A percentile compares a stretch with the other conserved stretches of the same genome.
These are phyloP conservation scores for Proisotoma minuta DNA, from an alignment of 2,888 invertebrate genomes.

Conservation along the genomic window DNA sequence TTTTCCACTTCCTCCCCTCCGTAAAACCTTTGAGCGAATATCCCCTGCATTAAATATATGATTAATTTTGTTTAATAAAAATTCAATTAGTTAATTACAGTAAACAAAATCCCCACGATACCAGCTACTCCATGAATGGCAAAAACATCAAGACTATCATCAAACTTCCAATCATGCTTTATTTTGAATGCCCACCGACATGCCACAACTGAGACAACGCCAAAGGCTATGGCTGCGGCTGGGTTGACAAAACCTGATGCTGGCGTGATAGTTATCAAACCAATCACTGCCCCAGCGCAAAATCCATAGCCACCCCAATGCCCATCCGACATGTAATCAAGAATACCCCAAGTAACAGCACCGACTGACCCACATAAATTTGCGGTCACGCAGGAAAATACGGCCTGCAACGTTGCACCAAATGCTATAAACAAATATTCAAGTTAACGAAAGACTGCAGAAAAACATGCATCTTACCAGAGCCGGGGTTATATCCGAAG, in stretches of 20 bases:
- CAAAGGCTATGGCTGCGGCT: conserved; percentile 33
- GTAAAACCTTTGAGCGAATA: neutral
- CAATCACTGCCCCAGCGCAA: conserved; percentile 39
- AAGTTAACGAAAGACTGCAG: neutral
- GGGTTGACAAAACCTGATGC: conserved; percentile 39
- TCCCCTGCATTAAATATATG: neutral
- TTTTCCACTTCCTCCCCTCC: neutral
- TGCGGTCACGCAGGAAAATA: conserved; percentile 9
- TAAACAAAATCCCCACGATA: conserved; percentile 26
- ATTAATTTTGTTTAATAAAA: neutral
- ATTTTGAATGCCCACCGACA: conserved; percentile 19
- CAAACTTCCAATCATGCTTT: neutral
- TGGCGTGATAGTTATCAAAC: conserved; percentile 32
- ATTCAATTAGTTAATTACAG: conserved; percentile 7
- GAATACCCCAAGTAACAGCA: conserved; percentile 18
- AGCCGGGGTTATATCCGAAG: conserved; percentile 25
- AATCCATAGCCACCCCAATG: conserved; percentile 40
- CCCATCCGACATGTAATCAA: conserved; percentile 31
- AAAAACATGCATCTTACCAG: conserved; percentile 4
- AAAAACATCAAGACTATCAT: conserved; percentile 28
- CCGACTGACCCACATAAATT: conserved; percentile 14
- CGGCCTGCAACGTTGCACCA: neutral
- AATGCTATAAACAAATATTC: conserved; percentile 9
- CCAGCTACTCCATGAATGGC: conserved; percentile 31
- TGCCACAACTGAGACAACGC: conserved; percentile 18